Conservation (phyloP, 2,888 invertebrate genomes). For the Athalia cordata region DNA sequence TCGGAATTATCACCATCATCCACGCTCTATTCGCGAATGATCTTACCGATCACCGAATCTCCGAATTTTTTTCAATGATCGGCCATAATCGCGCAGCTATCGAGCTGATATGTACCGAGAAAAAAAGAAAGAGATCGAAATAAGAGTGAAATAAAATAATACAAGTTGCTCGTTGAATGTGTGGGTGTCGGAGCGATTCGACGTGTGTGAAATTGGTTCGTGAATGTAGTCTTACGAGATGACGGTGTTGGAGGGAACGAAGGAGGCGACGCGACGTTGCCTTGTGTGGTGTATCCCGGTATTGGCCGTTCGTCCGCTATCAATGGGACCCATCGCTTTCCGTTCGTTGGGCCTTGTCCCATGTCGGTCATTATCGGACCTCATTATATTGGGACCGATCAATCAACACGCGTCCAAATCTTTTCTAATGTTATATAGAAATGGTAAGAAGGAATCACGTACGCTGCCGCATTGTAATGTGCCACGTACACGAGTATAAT, state of each 20-base stretch:
- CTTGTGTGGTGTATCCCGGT: constrained; percentile 36
- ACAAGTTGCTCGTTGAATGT: no score
- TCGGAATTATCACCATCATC: no score
- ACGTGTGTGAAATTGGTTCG: no score
- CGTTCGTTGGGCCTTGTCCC: constrained; percentile 66
- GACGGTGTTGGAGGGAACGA: background rate
- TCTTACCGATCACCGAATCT: no score
- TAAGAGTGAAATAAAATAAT: no score
- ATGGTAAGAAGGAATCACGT: constrained; percentile 34
- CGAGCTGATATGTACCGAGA: no score
- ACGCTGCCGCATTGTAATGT: background rate
- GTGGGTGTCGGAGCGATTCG: no score
- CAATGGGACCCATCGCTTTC: constrained; percentile 66
- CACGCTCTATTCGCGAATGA: no score
- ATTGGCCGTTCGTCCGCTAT: constrained; percentile 54
- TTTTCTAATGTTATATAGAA: constrained; percentile 45
- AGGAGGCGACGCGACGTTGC: background rate
- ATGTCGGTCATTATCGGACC: constrained; percentile 72
- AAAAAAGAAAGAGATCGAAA: no score
- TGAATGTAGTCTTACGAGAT: no score
- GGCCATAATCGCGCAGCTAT: no score
- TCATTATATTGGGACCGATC: constrained; percentile 72
- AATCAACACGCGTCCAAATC: constrained; percentile 66
- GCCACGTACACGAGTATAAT: background rate
- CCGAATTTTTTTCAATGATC: no score